Evolutionary conservation across 2,113 vertebrate genomes (phyloP), one percentile per base, ranked within the genome.

Genomic region (Siniperca knerii): DNA sequence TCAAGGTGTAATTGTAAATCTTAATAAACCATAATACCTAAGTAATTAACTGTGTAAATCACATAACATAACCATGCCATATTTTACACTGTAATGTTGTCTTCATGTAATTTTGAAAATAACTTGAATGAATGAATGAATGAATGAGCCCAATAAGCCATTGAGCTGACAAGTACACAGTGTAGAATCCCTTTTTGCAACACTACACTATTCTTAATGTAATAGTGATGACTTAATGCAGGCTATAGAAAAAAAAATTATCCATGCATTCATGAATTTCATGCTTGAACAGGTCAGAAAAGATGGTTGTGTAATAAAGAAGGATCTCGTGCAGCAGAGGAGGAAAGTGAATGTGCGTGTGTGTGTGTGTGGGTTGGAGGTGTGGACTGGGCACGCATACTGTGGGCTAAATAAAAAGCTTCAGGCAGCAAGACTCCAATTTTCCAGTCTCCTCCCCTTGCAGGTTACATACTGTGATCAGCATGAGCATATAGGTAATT

Each of bases 211-310:
- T 86, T 84, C 50, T 85, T 74, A 75, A 74, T 84, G 55, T 18
- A 48, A 79, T 0, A 62, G 21, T 5, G 23, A 77, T 2, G 46
- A 83, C 64, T 84, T 82, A 80, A 90, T 86, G 68, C 42, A 20
- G 62, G 42, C 66, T 75, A 50, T 69, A 40, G 67, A 86, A 64
- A 58, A 85, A 85, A 82, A 88, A 81, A 37, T 61, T n/a, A 81
- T 12, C 46, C 71, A 73, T 54, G 82, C 69, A 79, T 79, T 82
- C 58, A 79, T 70, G 66, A 79, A 75, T 81, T 74, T 70, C 77
- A 69, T 48, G 58, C 78, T 52, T 64, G 79, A 75, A 89, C 89
- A 91, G 81, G 87, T 86, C 83, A 85, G 60, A 71, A 86, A 86
- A 75, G 70, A 90, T 83, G 25, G 50, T 42, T 62, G 18, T 57